Evolutionary conservation across 2,113 vertebrate genomes (phyloP).

Genomic region (Misgurnus mizolepis): DNA sequence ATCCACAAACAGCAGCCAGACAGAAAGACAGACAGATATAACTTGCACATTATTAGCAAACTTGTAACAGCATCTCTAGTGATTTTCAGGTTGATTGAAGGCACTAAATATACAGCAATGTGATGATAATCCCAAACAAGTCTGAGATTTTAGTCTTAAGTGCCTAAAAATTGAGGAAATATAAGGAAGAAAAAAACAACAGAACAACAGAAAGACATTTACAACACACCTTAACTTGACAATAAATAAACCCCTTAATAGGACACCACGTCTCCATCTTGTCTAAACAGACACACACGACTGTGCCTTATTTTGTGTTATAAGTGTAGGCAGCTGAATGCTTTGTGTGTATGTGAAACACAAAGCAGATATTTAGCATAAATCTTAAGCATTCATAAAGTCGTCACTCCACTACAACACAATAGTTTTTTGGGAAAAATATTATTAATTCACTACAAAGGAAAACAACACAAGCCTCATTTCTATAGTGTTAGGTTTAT

Average conservation of each 20-base stretch:
- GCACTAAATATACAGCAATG: slow-evolving; percentile 18
- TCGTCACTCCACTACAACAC: background rate
- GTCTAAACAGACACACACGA: background rate
- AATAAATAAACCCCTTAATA: background rate
- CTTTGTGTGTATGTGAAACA: background rate
- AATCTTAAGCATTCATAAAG: background rate
- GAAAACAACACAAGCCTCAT: background rate
- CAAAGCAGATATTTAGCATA: background rate
- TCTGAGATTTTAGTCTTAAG: too few relatives aligned
- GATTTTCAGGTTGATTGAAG: slow-evolving; percentile 6
- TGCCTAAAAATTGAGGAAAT: too few relatives aligned
- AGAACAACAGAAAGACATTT: background rate
- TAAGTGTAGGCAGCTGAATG: too few relatives aligned
- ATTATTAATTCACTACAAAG: too few relatives aligned
- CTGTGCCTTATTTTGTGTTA: too few relatives aligned
- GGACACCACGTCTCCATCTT: background rate
- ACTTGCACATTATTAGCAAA: background rate
- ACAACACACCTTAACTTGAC: background rate
- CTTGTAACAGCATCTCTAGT: background rate
- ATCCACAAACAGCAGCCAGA: background rate
- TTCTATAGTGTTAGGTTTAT: too few relatives aligned
- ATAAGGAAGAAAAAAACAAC: background rate
- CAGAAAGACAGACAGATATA: background rate
- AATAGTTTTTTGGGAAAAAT: background rate
- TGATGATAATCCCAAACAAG: background rate